Evolutionary conservation across 92 coral and sea anemone species (phyloP).

Genomic region (Epizoanthus scotinus): DNA sequence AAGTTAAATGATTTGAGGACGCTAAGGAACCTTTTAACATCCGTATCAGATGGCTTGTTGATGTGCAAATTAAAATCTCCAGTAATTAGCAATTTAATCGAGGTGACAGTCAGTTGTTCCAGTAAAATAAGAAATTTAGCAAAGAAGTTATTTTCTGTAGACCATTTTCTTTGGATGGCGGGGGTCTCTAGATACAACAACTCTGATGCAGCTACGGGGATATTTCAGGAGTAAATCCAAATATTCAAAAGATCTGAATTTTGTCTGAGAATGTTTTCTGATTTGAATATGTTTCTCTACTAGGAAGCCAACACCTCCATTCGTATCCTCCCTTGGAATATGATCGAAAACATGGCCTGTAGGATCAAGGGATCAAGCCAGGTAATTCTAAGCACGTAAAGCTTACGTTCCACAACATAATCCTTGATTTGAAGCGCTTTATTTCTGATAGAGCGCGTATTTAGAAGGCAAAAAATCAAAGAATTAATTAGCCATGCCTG

Average conservation of each 20-base stretch:
- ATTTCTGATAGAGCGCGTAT: not conserved
- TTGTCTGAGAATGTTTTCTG: not conserved
- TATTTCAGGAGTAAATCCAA: conserved; percentile 23
- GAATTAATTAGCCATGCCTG: not conserved
- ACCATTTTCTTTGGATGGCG: conserved; percentile 29
- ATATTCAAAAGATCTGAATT: conserved; percentile 26
- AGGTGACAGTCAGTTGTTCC: conserved; percentile 12
- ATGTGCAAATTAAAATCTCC: conserved; percentile 43
- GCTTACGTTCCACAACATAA: no score
- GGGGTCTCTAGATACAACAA: conserved; percentile 35
- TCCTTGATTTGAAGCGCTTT: no score
- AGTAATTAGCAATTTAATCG: conserved; percentile 19
- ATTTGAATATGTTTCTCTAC: conserved; percentile 10
- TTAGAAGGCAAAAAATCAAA: conserved; percentile 10
- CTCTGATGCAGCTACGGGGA: conserved; percentile 1
- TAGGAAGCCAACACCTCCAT: conserved; percentile 14
- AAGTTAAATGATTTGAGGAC: conserved; percentile 26
- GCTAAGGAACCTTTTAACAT: conserved; percentile 21
- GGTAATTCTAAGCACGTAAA: no score
- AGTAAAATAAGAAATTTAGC: conserved; percentile 6
- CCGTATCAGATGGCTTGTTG: conserved; percentile 24
- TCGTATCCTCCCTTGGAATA: no score
- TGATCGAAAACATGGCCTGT: no score
- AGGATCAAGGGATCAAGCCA: no score
- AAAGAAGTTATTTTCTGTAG: conserved; percentile 1